These are phyloP conservation scores for Sussaba pulchella DNA, from an alignment of 2,888 invertebrate species.

Conservation along the genomic window DNA sequence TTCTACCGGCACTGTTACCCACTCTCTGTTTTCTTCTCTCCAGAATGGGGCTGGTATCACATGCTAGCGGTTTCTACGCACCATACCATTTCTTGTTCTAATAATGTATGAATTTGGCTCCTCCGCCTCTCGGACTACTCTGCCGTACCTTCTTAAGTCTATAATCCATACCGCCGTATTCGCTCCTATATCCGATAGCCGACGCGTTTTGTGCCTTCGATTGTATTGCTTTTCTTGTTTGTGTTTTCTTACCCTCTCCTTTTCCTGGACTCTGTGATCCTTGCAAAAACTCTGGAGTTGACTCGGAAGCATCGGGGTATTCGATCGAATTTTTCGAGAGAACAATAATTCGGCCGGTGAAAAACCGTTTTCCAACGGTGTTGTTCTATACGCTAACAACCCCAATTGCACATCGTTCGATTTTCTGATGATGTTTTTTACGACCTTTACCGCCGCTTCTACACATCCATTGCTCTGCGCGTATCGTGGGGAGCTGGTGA, in stretches of 20 bases:
- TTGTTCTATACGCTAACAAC: slow-evolving; percentile 61
- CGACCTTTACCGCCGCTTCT: slow-evolving; percentile 33
- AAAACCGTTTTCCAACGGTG: slow-evolving; percentile 57
- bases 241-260: slow-evolving; percentile 49
- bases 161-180: slow-evolving; percentile 71
- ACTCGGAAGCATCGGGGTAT: slow-evolving; percentile 35
- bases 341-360: slow-evolving; percentile 49
- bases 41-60: no score
- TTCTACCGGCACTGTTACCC: no score
- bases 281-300: slow-evolving; percentile 15
- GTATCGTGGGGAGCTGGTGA: slow-evolving; percentile 39
- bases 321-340: slow-evolving; percentile 10
- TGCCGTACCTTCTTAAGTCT: slow-evolving; percentile 62
- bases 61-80: no score
- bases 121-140: no score
- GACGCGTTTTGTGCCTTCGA: slow-evolving; percentile 60
- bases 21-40: no score
- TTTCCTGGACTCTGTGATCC: slow-evolving; percentile 31
- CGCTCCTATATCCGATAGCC: slow-evolving; percentile 61
- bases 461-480: slow-evolving; percentile 57
- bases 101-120: no score
- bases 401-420: slow-evolving; percentile 50
- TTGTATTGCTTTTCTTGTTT: slow-evolving; percentile 57
- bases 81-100: no score
- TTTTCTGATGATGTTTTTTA: slow-evolving; percentile 11